Evolutionary conservation across 2,888 invertebrate species (phyloP).

Genomic region (Cosmopolites sordidus): DNA sequence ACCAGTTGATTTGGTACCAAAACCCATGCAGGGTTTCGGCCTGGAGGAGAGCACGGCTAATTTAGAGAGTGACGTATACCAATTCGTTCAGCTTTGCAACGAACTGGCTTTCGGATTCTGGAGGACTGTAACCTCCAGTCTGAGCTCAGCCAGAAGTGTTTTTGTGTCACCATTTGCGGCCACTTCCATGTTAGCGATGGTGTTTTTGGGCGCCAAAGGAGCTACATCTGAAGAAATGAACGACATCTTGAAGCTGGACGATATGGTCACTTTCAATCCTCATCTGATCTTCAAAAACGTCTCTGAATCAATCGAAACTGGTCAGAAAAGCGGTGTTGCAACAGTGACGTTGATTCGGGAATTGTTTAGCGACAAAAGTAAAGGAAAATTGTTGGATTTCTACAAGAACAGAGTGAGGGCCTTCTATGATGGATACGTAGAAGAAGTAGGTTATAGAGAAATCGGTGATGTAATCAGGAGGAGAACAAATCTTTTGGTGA

Average conservation of each 20-base stretch:
- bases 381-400: slow-evolving; percentile 76
- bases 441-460: slow-evolving; percentile 77
- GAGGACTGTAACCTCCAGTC: slow-evolving; percentile 65
- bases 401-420: slow-evolving; percentile 85
- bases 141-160: slow-evolving; percentile 72
- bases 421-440: slow-evolving; percentile 82
- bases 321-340: slow-evolving; percentile 67
- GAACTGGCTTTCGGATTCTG: slow-evolving; percentile 82
- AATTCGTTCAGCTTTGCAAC: slow-evolving; percentile 76
- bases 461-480: slow-evolving; percentile 79
- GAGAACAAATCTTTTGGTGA: slow-evolving; percentile 73
- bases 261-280: slow-evolving; percentile 86
- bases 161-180: slow-evolving; percentile 81
- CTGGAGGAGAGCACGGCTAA: slow-evolving; percentile 70
- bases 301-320: slow-evolving; percentile 69
- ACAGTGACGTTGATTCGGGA: slow-evolving; percentile 78
- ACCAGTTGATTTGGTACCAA: slow-evolving; percentile 53
- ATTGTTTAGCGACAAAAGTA: slow-evolving; percentile 75
- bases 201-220: slow-evolving; percentile 81
- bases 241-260: slow-evolving; percentile 76
- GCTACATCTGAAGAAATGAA: slow-evolving; percentile 89
- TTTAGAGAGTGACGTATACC: slow-evolving; percentile 69
- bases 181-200: slow-evolving; percentile 84
- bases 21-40: slow-evolving; percentile 60
- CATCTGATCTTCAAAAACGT: slow-evolving; percentile 83